A percentile compares a stretch with the other conserved stretches of the same genome.
These are phyloP conservation scores for Polyploca ridens DNA, from an alignment of 2,888 invertebrate species.

Conservation along the genomic window DNA sequence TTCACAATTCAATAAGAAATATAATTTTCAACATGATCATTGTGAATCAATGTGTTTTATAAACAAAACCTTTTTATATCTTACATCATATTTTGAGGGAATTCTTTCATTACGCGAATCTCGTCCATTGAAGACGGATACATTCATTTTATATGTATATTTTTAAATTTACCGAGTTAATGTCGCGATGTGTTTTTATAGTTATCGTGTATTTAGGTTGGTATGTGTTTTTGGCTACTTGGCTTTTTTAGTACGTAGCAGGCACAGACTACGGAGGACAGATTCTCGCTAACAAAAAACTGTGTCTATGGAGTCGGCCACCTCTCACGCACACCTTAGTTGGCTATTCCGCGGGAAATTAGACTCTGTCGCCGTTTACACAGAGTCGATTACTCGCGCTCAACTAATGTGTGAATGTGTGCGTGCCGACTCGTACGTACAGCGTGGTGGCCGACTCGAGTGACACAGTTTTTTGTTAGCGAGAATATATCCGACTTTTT, in stretches of 20 bases:
- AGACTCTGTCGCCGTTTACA: too few species aligned
- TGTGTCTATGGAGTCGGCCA: too few species aligned
- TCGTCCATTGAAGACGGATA: neutral
- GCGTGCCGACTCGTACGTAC: too few species aligned
- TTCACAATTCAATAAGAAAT: neutral
- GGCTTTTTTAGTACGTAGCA: neutral
- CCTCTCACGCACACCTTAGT: too few species aligned
- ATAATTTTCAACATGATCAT: neutral
- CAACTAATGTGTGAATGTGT: too few species aligned
- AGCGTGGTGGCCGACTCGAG: too few species aligned
- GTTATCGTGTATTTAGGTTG: neutral
- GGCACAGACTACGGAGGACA: too few species aligned
- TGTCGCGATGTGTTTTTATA: neutral
- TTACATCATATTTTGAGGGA: conserved; percentile 6
- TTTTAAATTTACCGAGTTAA: neutral
- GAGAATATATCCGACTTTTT: too few species aligned
- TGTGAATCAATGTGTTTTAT: conserved; percentile 4
- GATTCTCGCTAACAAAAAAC: too few species aligned
- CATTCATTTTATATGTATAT: neutral
- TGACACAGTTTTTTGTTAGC: too few species aligned
- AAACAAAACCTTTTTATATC: neutral
- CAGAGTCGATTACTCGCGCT: too few species aligned
- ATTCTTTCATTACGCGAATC: neutral
- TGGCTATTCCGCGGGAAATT: too few species aligned
- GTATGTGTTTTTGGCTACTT: conserved; percentile 5